These are phyloP conservation scores for Chiroxiphia lanceolata DNA, from an alignment of 2,797 vertebrate genomes.

Conservation along the genomic window DNA sequence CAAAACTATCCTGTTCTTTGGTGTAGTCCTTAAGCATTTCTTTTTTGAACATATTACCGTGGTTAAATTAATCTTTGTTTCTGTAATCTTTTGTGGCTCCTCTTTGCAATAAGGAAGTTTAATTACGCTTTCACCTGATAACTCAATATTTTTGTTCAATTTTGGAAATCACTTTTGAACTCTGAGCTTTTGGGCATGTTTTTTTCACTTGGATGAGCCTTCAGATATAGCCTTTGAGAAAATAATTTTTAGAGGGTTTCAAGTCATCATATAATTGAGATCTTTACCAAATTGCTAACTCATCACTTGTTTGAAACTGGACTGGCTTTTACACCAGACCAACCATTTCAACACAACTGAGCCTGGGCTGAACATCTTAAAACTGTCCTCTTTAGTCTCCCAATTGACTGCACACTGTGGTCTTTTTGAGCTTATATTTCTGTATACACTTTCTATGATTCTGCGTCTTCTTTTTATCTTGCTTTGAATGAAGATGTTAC, in stretches of 20 bases:
- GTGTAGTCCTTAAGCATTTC: neutral
- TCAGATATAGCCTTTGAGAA: neutral
- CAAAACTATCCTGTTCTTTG: neutral
- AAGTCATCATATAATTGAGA: neutral
- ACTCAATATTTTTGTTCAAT: neutral
- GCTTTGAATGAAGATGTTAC: neutral
- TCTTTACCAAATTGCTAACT: neutral
- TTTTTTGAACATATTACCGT: neutral
- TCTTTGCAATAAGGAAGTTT: neutral
- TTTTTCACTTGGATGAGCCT: neutral
- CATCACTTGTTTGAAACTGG: neutral
- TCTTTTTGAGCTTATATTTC: neutral
- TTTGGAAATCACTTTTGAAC: neutral
- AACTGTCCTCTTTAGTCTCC: neutral
- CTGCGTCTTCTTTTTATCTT: neutral
- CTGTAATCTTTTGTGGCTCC: neutral
- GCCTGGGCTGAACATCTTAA: neutral
- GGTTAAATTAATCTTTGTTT: neutral
- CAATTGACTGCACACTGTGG: neutral
- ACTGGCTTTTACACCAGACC: neutral
- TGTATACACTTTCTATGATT: neutral
- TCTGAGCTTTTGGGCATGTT: neutral
- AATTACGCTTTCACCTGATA: neutral
- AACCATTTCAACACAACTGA: neutral
- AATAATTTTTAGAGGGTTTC: neutral